Conservation (phyloP, 2,113 vertebrate species). For the Puffinus mauretanicus region DNA sequence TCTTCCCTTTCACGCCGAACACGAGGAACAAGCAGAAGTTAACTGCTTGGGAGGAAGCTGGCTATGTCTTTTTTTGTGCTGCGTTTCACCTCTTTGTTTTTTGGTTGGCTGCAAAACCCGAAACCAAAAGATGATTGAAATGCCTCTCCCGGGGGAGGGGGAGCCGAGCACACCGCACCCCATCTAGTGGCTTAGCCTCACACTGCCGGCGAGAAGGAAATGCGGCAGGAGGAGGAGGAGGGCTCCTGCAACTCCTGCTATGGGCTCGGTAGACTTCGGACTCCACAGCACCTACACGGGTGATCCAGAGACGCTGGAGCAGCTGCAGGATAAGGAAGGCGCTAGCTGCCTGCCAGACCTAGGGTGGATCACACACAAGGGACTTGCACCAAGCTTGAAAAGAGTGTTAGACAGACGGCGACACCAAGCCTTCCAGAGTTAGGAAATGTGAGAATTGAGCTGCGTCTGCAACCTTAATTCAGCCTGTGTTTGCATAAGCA, state of each 20-base stretch:
- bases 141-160: background rate
- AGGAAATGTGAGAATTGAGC: background rate
- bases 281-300: background rate
- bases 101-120: constrained; percentile 38
- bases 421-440: background rate
- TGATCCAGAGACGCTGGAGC: background rate
- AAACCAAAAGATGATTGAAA: constrained; percentile 32
- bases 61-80: background rate
- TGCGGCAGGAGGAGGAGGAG: background rate
- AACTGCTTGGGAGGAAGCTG: constrained; percentile 43
- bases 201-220: constrained; percentile 27
- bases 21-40: constrained; percentile 47
- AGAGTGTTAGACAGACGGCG: background rate
- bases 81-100: constrained; percentile 59
- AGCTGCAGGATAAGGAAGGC: background rate
- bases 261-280: background rate
- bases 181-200: constrained; percentile 71
- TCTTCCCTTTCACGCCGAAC: constrained; percentile 31
- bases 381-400: background rate
- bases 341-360: background rate
- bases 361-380: background rate
- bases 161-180: constrained; percentile 60
- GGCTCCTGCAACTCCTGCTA: background rate
- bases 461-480: background rate
- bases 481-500: constrained; percentile 11